Evolutionary conservation across 2,113 vertebrate genomes (phyloP).

Genomic region (Nannobrachium achirus): DNA sequence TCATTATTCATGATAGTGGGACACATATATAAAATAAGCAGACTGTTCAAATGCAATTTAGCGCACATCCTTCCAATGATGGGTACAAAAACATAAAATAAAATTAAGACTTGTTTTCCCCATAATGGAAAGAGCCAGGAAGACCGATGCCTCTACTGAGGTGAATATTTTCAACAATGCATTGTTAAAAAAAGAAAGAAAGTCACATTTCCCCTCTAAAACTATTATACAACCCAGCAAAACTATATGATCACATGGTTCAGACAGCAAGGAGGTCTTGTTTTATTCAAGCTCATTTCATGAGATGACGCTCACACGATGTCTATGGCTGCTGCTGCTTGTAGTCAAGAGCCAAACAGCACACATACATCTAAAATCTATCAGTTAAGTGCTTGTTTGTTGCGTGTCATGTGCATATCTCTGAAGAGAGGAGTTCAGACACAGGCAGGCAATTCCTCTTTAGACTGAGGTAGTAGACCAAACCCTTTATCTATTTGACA

Average conservation of each 20-base stretch:
- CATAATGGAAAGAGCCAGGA: conserved; percentile 75
- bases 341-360: conserved; percentile 72
- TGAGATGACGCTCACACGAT: conserved; percentile 82
- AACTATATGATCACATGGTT: conserved; percentile 86
- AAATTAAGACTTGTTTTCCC: conserved; percentile 48
- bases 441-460: conserved; percentile 90
- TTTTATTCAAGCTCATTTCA: conserved; percentile 86
- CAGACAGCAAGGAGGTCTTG: conserved; percentile 88
- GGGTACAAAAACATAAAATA: conserved; percentile 23
- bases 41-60: conserved; percentile 21
- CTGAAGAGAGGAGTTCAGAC: conserved; percentile 75
- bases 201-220: conserved; percentile 88
- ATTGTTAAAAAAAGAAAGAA: conserved; percentile 50
- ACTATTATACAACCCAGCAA: conserved; percentile 90
- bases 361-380: conserved; percentile 82
- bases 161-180: conserved; percentile 54
- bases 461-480: conserved; percentile 95
- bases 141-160: conserved; percentile 67
- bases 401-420: conserved; percentile 89
- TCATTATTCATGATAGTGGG: no score
- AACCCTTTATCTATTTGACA: conserved; percentile 86
- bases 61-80: background rate
- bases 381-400: conserved; percentile 78
- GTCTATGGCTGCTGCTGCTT: conserved; percentile 50
- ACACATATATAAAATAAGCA: no score